phyloP scores from a whole-genome alignment of 2,888 invertebrate species.

The Drosophila gaucha region DNA sequence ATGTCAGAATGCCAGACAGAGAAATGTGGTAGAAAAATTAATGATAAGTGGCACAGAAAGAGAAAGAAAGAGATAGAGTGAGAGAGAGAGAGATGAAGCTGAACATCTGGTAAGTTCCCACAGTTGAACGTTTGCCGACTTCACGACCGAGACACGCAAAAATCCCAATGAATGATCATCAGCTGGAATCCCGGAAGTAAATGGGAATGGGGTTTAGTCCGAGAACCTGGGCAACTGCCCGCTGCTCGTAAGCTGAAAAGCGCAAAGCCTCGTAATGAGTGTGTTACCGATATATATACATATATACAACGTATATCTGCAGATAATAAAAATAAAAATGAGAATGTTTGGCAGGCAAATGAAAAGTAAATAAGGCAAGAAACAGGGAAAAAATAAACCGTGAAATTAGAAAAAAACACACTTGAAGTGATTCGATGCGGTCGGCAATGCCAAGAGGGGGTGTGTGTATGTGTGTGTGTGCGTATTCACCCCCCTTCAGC shows the following conservation, averaged over 20 bases:
- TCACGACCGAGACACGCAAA: conserved; percentile 71
- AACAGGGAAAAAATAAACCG: conserved; percentile 48
- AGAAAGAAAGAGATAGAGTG: conserved; percentile 6
- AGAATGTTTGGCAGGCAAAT: conserved; percentile 69
- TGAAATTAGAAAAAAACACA: conserved; percentile 80
- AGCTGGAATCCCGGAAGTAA: conserved; percentile 22
- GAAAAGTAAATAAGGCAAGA: conserved; percentile 74
- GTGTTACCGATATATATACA: conserved; percentile 7
- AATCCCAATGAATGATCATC: conserved; percentile 75
- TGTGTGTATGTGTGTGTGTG: conserved; percentile 17
- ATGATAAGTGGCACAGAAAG: conserved; percentile 69
- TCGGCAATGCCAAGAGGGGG: conserved; percentile 4
- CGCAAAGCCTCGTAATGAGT: conserved; percentile 43
- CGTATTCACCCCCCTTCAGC: neutral
- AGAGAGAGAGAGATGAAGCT: conserved; percentile 11
- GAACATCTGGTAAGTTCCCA: conserved; percentile 64
- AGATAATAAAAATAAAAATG: conserved; percentile 55
- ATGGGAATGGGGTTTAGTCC: conserved; percentile 14
- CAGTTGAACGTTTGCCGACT: conserved; percentile 43
- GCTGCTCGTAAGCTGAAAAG: conserved; percentile 59
- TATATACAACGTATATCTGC: neutral
- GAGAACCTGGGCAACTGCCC: conserved; percentile 1
- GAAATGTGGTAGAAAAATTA: conserved; percentile 73
- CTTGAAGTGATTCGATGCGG: conserved; percentile 79
- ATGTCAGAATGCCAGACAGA: conserved; percentile 80